These are phyloP conservation scores for Oophaga pumilio DNA, from an alignment of 2,113 vertebrate genomes.

Conservation along the genomic window DNA sequence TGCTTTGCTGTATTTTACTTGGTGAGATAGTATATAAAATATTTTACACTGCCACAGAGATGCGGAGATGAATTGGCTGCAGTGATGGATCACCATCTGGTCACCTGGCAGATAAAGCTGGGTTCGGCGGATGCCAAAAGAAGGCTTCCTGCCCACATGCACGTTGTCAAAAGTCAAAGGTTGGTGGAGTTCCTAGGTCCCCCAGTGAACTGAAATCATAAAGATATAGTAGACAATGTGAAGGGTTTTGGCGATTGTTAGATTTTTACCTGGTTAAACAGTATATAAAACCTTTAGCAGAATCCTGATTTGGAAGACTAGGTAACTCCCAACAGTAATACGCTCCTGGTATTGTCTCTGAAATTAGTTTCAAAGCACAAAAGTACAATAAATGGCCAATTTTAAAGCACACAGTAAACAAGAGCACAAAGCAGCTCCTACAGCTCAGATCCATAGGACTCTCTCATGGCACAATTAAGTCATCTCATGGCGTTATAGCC, in stretches of 20 bases:
- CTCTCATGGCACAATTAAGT: constrained; percentile 53
- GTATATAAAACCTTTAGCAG: neutral
- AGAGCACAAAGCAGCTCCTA: neutral
- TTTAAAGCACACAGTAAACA: neutral
- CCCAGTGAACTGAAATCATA: neutral
- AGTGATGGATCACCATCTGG: neutral
- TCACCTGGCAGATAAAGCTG: neutral
- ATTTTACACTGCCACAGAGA: no score
- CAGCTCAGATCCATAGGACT: constrained; percentile 6
- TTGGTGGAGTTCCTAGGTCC: neutral
- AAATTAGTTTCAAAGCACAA: neutral
- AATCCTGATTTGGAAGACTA: neutral
- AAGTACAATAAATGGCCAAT: neutral
- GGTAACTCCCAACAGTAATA: neutral
- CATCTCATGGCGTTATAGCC: constrained; percentile 6
- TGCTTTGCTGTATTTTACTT: no score
- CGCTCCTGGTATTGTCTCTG: neutral
- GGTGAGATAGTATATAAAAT: no score
- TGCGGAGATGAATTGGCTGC: no score
- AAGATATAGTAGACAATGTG: neutral
- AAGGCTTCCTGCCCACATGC: neutral
- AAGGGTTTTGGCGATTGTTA: neutral
- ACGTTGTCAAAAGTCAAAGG: neutral
- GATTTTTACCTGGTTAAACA: neutral
- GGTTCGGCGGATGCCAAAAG: neutral